A percentile compares a stretch with the other conserved stretches of the same genome.
Conservation (phyloP, 1,140 invertebrate species). For the Drosophila navojoa region DNA sequence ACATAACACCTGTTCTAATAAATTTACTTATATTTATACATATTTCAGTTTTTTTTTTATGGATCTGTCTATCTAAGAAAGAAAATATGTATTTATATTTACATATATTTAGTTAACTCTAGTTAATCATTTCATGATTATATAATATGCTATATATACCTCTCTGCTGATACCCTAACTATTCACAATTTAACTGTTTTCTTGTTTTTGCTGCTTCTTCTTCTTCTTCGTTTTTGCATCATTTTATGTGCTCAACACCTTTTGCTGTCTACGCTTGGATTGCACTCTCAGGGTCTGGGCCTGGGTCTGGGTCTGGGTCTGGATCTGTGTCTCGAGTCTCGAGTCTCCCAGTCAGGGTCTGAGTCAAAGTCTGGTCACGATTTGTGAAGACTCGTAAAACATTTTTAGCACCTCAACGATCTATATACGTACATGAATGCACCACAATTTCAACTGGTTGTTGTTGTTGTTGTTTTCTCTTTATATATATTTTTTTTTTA, state of each 20-base stretch:
- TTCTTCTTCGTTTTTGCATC: constrained; percentile 15
- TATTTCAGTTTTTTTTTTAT: too few relatives aligned
- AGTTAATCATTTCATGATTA: too few relatives aligned
- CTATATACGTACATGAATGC: constrained; percentile 60
- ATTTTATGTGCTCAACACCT: constrained; percentile 53
- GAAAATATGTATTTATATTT: too few relatives aligned
- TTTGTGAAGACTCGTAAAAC: constrained; percentile 82
- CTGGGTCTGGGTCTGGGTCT: constrained; percentile 14
- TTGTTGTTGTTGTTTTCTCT: constrained; percentile 2
- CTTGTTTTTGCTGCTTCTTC: not conserved
- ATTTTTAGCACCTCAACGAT: constrained; percentile 80
- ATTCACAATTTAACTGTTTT: not conserved
- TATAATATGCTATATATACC: not conserved
- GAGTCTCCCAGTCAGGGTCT: constrained; percentile 10
- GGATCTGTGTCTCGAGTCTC: constrained; percentile 4
- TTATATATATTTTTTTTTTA: constrained; percentile 54
- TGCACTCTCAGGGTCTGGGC: constrained; percentile 43
- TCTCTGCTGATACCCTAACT: not conserved
- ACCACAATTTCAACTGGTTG: constrained; percentile 38
- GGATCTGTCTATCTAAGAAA: too few relatives aligned
- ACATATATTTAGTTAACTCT: too few relatives aligned
- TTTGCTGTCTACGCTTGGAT: constrained; percentile 44
- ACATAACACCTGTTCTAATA: too few relatives aligned
- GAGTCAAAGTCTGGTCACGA: constrained; percentile 68
- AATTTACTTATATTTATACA: too few relatives aligned